Base-by-base conservation (phyloP, 1,140 invertebrate genomes). In the Batillaria attramentaria region DNA sequence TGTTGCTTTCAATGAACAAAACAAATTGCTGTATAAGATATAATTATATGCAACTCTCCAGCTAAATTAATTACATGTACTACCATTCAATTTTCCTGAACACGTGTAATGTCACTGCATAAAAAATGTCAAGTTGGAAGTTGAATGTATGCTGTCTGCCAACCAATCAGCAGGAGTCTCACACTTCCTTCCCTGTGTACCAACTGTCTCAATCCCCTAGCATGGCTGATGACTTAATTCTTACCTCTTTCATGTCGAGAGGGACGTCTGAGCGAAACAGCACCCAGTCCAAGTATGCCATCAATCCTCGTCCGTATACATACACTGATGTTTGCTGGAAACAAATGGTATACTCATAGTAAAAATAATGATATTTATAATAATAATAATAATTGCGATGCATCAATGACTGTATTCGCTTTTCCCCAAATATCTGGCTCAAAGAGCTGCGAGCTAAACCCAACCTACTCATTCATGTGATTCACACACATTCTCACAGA, bases 191-290 rank as follows among this genome's bases (percentile, higher is more conserved):
- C 10, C 46, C 10, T 13, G 10, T 10, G 10, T 13, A 50, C 46
- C 10, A 10, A 50, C 10, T 24, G 65, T 10, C 8, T 28, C n/a
- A 62, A 8, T 8, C 18, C 41, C 39, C 37, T 39, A 41, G 28
- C 35, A 68, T 33, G 37, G 8, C 2, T 65, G 16, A 42, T 31
- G 43, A 65, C 1, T 10, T 42, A 4, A 18, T n/a, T 35, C 65
- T 70, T 28, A 84, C 83, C 83, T 84, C 66, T 78, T 79, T 83
- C 31, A 84, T 16, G 33, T 80, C 73, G 24, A 85, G 35, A 24
- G 79, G 74, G 33, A 80, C 72, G 16, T 83, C 84, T 74, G 79
- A 68, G 18, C 78, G 66, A 66, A 83, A 85, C 18, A 85, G 69
- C 8, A 72, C 76, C 62, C 81, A 80, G 35, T 79, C 79, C 18